Conservation (phyloP, 2,888 invertebrate genomes). For the Blastobasis lacticolella region DNA sequence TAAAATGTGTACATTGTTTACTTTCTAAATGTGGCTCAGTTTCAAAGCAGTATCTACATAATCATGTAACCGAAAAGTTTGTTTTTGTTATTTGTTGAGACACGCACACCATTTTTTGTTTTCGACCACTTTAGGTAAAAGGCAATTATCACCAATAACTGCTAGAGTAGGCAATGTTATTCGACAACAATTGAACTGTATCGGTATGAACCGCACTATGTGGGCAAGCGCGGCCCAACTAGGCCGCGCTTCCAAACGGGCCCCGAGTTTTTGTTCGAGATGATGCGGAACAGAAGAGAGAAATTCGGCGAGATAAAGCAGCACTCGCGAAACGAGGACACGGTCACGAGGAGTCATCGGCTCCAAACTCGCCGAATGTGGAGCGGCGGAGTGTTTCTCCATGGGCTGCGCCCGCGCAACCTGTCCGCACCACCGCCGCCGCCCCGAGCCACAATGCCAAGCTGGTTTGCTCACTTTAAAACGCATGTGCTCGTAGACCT, state of each 20-base stretch:
- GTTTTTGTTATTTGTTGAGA: too few species aligned
- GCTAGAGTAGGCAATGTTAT: slow-evolving; percentile 30
- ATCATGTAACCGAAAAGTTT: too few species aligned
- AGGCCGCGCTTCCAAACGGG: slow-evolving; percentile 66
- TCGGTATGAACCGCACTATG: slow-evolving; percentile 24
- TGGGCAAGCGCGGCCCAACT: slow-evolving; percentile 43
- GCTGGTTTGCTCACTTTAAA: slow-evolving; percentile 24
- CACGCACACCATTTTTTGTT: too few species aligned
- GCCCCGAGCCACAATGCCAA: slow-evolving; percentile 37
- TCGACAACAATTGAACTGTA: slow-evolving; percentile 25
- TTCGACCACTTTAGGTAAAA: too few species aligned
- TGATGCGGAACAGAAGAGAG: slow-evolving; percentile 69
- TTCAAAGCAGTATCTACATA: too few species aligned
- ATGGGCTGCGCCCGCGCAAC: slow-evolving; percentile 37
- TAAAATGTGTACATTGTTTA: too few species aligned
- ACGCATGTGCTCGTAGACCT: slow-evolving; percentile 4
- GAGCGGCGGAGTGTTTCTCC: slow-evolving; percentile 62
- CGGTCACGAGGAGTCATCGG: slow-evolving; percentile 70
- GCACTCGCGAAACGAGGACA: slow-evolving; percentile 62
- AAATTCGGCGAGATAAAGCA: slow-evolving; percentile 69
- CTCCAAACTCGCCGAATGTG: slow-evolving; percentile 60
- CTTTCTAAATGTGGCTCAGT: too few species aligned
- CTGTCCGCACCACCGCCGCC: slow-evolving; percentile 42
- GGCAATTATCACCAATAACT: slow-evolving; percentile 12
- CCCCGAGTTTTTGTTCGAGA: slow-evolving; percentile 67